phyloP scores from a whole-genome alignment of 2,797 vertebrate genomes.

The Sebastolobus altivelis region DNA sequence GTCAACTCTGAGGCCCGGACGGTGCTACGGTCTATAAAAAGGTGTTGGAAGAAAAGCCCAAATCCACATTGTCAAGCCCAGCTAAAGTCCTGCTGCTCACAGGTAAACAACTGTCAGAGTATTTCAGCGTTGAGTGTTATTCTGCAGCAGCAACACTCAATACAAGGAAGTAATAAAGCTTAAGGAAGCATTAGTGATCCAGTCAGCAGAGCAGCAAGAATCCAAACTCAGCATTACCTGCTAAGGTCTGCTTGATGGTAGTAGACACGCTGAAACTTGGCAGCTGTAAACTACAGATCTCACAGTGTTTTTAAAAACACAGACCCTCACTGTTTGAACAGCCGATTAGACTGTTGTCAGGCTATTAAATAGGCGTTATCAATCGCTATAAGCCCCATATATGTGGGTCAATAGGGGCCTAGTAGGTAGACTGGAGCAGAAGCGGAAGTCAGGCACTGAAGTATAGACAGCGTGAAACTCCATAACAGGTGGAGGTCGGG shows the following conservation, averaged over 20 bases:
- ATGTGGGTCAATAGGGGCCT: too few species aligned
- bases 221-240: conserved; percentile 59
- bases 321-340: background rate
- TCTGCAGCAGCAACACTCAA: conserved; percentile 51
- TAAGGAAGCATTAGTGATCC: conserved; percentile 55
- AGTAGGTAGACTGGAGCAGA: too few species aligned
- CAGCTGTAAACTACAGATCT: conserved; percentile 23
- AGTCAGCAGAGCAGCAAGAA: conserved; percentile 58
- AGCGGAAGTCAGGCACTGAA: too few species aligned
- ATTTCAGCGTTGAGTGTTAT: conserved; percentile 36
- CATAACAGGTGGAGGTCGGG: too few species aligned
- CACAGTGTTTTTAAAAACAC: background rate
- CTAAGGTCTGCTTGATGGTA: conserved; percentile 41
- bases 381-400: too few species aligned
- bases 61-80: conserved; percentile 31
- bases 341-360: too few species aligned
- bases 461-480: too few species aligned
- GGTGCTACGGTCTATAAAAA: conserved; percentile 17
- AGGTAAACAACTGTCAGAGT: conserved; percentile 40
- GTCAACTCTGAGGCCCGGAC: conserved; percentile 44
- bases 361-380: too few species aligned
- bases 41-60: conserved; percentile 39
- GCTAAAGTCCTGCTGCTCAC: conserved; percentile 30
- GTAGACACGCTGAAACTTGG: conserved; percentile 35
- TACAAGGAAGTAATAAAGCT: conserved; percentile 68